phyloP scores from a whole-genome alignment of 1,140 invertebrate species.

The Drosophila micromelanica region DNA sequence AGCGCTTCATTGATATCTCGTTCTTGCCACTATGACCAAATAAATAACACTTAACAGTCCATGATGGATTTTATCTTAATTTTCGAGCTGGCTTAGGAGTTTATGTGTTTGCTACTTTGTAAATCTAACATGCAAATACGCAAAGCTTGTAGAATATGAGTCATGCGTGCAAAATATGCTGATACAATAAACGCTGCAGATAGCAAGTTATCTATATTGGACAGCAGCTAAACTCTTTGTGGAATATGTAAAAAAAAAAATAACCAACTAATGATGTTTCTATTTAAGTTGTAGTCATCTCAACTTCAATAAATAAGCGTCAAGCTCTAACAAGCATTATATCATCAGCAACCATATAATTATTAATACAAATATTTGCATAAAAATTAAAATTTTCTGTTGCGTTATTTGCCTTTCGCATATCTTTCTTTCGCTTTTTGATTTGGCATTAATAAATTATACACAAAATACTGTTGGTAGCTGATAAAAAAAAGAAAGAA shows the following conservation, averaged over 20 bases:
- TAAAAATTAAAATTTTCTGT: conserved; percentile 23
- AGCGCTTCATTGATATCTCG: conserved; percentile 23
- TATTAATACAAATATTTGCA: conserved; percentile 38
- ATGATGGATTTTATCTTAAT: conserved; percentile 37
- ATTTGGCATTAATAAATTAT: conserved; percentile 30
- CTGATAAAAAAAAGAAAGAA: background rate
- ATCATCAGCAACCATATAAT: conserved; percentile 31
- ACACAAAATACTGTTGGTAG: conserved; percentile 5
- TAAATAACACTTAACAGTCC: conserved; percentile 16
- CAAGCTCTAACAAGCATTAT: conserved; percentile 16
- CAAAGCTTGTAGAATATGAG: conserved; percentile 8
- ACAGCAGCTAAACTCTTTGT: background rate
- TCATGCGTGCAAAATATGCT: conserved; percentile 1
- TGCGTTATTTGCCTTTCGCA: conserved; percentile 27
- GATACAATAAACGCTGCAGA: background rate
- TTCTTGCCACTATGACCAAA: conserved; percentile 5
- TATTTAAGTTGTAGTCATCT: conserved; percentile 30
- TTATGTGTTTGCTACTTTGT: conserved; percentile 2
- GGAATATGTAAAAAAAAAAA: background rate
- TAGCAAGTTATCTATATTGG: background rate
- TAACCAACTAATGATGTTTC: conserved; percentile 16
- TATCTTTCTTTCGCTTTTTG: conserved; percentile 1
- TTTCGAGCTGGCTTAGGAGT: conserved; percentile 7
- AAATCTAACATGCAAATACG: conserved; percentile 25
- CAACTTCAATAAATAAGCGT: background rate